Base-by-base conservation (phyloP, 2,113 vertebrate species). In the Castor canadensis region DNA sequence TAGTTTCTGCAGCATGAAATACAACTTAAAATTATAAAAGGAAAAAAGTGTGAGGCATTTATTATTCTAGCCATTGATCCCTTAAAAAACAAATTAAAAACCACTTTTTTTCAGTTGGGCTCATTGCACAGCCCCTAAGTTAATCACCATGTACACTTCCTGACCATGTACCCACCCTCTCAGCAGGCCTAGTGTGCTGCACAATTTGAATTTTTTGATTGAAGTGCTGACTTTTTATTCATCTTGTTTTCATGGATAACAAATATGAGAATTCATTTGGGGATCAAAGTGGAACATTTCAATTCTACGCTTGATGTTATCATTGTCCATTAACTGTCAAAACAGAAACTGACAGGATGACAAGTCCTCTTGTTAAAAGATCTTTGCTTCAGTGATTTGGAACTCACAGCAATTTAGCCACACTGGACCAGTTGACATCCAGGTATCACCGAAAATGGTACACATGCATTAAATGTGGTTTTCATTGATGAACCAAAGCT, bases 321-420 rank as follows among this genome's bases (percentile, higher is more conserved):
- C n/a, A 71, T 96, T 98, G 97, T 96, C 93, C 69, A 79, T n/a
- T 93, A 98, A 82, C 96, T 98, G 97, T 98, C 98, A 98, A 97
- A 98, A 98, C 93, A 98, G 97, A 94, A 96, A 97, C 95, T 95
- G 83, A 93, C 79, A 90, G 72, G 72, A 96, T 97, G 98, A 97
- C 97, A 97, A 96, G 98, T 96, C 88, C 87, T 98, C 97, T 98
- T 97, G 95, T 98, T 98, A 97, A 69, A 92, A 92, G 73, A 97
- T 84, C 69, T 95, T 98, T 96, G 97, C 97, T 98, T 98, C 98
- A 98, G 84, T 91, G 95, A 93, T 89, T 96, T 98, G 97, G 96
- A 98, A 98, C 91, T 93, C 97, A 87, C 38, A 97, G 89, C 95
- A 97, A 96, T 98, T 98, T 95, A 97, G 97, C 92, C 96, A 96